Percentiles rank a stretch among this genome's conserved stretches.
phyloP scores from a whole-genome alignment of 2,797 vertebrate genomes.

The Catamblyrhynchus diadema region DNA sequence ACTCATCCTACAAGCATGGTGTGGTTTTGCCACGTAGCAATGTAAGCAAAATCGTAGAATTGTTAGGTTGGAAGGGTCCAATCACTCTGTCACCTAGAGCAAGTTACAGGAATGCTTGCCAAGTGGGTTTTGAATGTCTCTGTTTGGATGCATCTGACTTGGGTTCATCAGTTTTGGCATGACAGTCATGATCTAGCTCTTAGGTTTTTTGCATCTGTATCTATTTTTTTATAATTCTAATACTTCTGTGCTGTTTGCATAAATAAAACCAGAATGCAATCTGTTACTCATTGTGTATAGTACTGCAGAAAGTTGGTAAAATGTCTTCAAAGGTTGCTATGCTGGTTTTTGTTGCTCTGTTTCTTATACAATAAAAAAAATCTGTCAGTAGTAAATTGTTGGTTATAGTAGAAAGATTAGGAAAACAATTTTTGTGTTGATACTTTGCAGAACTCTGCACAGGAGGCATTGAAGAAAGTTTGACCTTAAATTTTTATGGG shows the following conservation, averaged over 20 bases:
- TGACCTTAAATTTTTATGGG: not conserved
- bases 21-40: not conserved
- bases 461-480: not conserved
- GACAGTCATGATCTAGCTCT: not conserved
- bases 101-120: not conserved
- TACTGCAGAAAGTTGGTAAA: not conserved
- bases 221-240: not conserved
- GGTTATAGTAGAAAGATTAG: not conserved
- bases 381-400: not conserved
- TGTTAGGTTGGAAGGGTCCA: not conserved
- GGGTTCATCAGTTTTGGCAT: not conserved
- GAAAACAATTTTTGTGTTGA: not conserved
- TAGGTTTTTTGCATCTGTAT: not conserved
- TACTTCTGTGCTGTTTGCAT: not conserved
- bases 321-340: not conserved
- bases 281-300: not conserved
- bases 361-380: not conserved
- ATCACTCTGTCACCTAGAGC: not conserved
- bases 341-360: not conserved
- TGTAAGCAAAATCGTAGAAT: not conserved
- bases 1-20: not conserved
- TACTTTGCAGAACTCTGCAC: not conserved
- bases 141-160: not conserved
- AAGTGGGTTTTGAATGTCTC: not conserved
- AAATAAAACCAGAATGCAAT: not conserved